Conservation (phyloP, 2,888 invertebrate species). For the Cantharis rufa region DNA sequence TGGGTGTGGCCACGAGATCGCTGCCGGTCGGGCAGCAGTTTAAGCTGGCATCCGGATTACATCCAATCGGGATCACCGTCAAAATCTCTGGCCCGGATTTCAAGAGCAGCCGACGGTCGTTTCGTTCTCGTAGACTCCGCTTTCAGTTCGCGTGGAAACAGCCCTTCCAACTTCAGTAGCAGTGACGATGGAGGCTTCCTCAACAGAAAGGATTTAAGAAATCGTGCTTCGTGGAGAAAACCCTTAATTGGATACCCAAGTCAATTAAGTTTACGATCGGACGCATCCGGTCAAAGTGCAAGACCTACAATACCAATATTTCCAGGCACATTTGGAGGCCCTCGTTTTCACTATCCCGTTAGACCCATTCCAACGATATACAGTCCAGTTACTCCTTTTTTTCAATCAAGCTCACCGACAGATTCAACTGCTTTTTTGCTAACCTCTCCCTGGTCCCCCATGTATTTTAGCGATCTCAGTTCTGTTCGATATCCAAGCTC, state of each 20-base stretch:
- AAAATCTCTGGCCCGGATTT: constrained; percentile 66
- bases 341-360: constrained; percentile 50
- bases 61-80: constrained; percentile 47
- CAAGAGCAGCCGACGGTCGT: constrained; percentile 74
- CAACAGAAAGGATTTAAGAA: constrained; percentile 61
- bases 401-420: constrained; percentile 71
- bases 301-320: constrained; percentile 43
- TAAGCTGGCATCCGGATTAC: constrained; percentile 55
- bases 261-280: constrained; percentile 69
- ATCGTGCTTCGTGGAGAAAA: constrained; percentile 67
- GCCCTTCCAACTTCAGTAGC: constrained; percentile 63
- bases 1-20: constrained; percentile 80
- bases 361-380: constrained; percentile 53
- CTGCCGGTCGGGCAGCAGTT: constrained; percentile 60
- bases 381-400: constrained; percentile 59
- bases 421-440: constrained; percentile 61
- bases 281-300: constrained; percentile 66
- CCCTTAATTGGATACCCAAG: constrained; percentile 69
- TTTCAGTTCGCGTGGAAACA: constrained; percentile 60
- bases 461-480: constrained; percentile 85
- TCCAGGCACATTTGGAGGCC: constrained; percentile 39
- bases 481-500: constrained; percentile 82
- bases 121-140: constrained; percentile 67
- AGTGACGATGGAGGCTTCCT: constrained; percentile 87
- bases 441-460: constrained; percentile 69